These are phyloP conservation scores for Dione juno DNA, from an alignment of 2,888 invertebrate species.

Conservation along the genomic window DNA sequence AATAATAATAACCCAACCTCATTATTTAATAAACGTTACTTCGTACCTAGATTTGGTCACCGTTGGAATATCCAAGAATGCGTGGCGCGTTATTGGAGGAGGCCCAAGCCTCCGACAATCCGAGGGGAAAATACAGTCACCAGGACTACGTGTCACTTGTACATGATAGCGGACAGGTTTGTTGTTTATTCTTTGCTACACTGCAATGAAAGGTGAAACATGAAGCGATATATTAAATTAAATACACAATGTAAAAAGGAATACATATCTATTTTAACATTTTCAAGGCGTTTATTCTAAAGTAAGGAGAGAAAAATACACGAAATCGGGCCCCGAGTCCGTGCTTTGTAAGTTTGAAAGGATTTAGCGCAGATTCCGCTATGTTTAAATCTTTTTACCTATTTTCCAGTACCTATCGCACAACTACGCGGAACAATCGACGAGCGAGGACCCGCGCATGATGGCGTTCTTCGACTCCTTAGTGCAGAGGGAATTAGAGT, in stretches of 20 bases:
- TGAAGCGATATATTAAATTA: too few relatives aligned
- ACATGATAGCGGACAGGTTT: slow-evolving; percentile 88
- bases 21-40: slow-evolving; percentile 1
- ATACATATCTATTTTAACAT: too few relatives aligned
- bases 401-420: slow-evolving; percentile 89
- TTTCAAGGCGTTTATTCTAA: too few relatives aligned
- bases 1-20: neutral
- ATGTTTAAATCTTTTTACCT: too few relatives aligned
- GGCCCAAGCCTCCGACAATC: slow-evolving; percentile 81
- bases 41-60: slow-evolving; percentile 88
- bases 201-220: too few relatives aligned
- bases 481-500: slow-evolving; percentile 95
- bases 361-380: too few relatives aligned
- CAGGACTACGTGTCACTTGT: slow-evolving; percentile 93
- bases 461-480: slow-evolving; percentile 98
- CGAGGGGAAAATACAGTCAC: slow-evolving; percentile 88
- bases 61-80: slow-evolving; percentile 87
- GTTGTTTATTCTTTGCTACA: too few relatives aligned
- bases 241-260: too few relatives aligned
- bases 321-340: too few relatives aligned
- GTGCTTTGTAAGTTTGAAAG: too few relatives aligned
- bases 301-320: too few relatives aligned
- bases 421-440: slow-evolving; percentile 94
- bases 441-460: slow-evolving; percentile 95
- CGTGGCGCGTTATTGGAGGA: slow-evolving; percentile 85